Base-by-base conservation (phyloP, 2,888 invertebrate genomes). In the Junonia oenone region DNA sequence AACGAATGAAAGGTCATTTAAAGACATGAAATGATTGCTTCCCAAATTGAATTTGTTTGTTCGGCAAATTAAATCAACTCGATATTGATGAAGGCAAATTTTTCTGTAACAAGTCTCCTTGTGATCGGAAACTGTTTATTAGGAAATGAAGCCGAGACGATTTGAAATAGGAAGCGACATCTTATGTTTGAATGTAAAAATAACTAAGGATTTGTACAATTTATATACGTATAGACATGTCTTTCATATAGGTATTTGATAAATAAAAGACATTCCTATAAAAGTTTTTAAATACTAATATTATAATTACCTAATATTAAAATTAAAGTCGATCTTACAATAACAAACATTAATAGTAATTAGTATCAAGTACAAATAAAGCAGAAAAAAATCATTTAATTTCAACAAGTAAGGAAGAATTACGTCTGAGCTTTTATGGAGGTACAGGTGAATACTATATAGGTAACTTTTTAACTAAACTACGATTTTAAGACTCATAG, bases 31-130 rank as follows among this genome's bases (percentile, higher is more conserved):
- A 66, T 67, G 65, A 67, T 63, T 67, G 58, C 61, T 63, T 31
- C 60, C 48, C 51, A 63, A 67, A 74, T 65, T 65, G 62, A 56
- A 72, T 71, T 70, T 66, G 59, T 68, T 69, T 72, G 66, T 68
- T 73, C 68, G 66, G 56, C 48, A 56, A 63, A 62, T 61, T 63
- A 59, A 67, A 63, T 61, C 54, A 62, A 60, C 55, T 60, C 58
- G 54, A 52, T 49, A 49, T 43, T 57, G 38, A 22, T 31, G 29
- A 56, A 62, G 54, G 53, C 53, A 33, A 22, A 11, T 40, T 8
- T 31, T 46, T 46, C 9, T 31, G 35, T 45, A 50, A 38, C 13
- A 13, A 35, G 45, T 15, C 38, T 62, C 64, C 63, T 65, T 66
- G 63, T 64, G 58, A 49, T 51, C 26, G 61, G 53, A 63, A 64